phyloP scores from a whole-genome alignment of 2,888 invertebrate species.

The Chirona hameri region DNA sequence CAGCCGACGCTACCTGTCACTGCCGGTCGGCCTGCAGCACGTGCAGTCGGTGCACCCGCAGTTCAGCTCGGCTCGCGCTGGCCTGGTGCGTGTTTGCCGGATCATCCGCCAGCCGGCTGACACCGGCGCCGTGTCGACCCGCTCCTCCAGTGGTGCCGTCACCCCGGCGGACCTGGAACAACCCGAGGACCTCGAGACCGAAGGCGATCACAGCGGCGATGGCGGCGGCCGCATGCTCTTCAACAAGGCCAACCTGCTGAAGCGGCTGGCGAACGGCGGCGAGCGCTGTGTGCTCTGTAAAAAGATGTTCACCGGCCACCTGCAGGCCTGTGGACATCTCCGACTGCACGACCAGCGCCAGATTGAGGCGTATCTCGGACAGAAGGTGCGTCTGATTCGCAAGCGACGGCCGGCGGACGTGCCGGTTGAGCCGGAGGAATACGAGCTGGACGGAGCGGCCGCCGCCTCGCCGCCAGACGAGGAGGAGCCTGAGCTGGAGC shows the following conservation, averaged over 20 bases:
- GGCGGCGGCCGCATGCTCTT: not conserved
- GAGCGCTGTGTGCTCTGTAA: slow-evolving; percentile 8
- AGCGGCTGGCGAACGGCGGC: not conserved
- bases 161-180: not conserved
- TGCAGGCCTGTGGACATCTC: slow-evolving; percentile 23
- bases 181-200: not conserved
- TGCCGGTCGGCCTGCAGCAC: slow-evolving; percentile 28
- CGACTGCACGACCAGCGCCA: not conserved
- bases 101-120: slow-evolving; percentile 6
- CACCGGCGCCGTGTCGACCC: not conserved
- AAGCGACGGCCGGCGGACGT: not conserved
- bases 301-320: not conserved
- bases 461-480: not conserved
- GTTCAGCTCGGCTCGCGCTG: not conserved
- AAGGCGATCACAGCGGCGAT: not conserved
- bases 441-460: not conserved
- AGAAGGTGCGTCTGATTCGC: not conserved
- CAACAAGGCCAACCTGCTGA: slow-evolving; percentile 24
- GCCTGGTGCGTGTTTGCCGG: slow-evolving; percentile 29
- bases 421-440: not conserved
- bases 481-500: not conserved
- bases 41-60: slow-evolving; percentile 27
- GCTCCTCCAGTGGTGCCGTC: not conserved
- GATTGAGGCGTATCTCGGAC: not conserved
- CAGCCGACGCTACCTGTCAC: slow-evolving; percentile 27